Evolutionary conservation across 1,140 invertebrate genomes (phyloP), one percentile per base, ranked within the genome.

Genomic region (Orchestia grillus): DNA sequence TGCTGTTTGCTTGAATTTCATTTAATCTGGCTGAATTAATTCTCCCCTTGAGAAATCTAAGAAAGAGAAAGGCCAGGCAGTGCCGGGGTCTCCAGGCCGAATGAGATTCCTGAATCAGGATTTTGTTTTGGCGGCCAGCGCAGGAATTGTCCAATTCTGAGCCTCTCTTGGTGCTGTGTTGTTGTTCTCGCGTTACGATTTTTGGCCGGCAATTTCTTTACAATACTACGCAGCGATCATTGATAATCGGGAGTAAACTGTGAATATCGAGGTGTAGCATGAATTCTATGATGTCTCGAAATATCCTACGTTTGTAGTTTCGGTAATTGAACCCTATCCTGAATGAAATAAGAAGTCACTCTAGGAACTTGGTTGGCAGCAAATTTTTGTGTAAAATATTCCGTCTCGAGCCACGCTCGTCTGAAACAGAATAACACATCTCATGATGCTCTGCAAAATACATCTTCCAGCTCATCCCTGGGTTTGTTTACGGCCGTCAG

Each of bases 41-140:
- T 41, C 43, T 44, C 28, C 88, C 88, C 41, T 41, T 90, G 88
- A 90, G 88, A 90, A 90, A 90, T 90, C 88, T 90, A 44, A 42
- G 41, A 42, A 41, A 90, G 42, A 90, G 88, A 42, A 87, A 90
- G 88, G 41, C 41, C 43, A 4, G n/a, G 41, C 6, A 90, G 36
- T 90, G 41, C 41, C 41, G 88, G 28, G 28, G 28, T 8, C 3
- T 90, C 43, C n/a, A 90, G n/a, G 15, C 41, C 88, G 88, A 36
- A 90, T 42, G 41, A 90, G 88, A 42, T 41, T 90, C 43, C 15
- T 41, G 43, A 90, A 90, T 90, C 88, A 42, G n/a, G 62, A 77
- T 77, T 77, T 77, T 15, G 36, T 77, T 77, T 77, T 15, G 11
- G 11, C 1, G 28, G 62, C 11, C 28, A 1, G 15, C 3, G 28